phyloP scores from a whole-genome alignment of 2,888 invertebrate genomes.

The Ramazzottius varieornatus region DNA sequence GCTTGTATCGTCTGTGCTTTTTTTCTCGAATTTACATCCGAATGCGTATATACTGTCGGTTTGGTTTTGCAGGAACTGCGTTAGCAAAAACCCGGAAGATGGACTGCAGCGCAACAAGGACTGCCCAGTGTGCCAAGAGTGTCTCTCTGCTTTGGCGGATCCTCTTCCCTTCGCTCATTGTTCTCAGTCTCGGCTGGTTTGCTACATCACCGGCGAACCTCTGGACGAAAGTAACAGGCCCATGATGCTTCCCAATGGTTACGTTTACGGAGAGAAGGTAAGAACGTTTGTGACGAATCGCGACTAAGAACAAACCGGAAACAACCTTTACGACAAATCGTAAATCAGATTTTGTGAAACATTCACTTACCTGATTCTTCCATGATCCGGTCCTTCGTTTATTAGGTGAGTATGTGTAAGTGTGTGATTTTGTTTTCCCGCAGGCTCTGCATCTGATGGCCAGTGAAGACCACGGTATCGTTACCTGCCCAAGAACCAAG shows the following conservation, averaged over 20 bases:
- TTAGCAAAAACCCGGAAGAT: not conserved
- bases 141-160: conserved; percentile 56
- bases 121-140: conserved; percentile 73
- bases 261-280: conserved; percentile 76
- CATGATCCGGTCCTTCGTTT: too few relatives aligned
- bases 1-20: not conserved
- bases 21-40: too few relatives aligned
- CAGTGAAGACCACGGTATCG: conserved; percentile 57
- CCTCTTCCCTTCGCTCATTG: conserved; percentile 70
- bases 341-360: too few relatives aligned
- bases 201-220: conserved; percentile 59
- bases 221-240: conserved; percentile 80
- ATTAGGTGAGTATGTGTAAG: not conserved
- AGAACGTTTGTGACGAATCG: too few relatives aligned
- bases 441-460: conserved; percentile 74
- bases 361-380: too few relatives aligned
- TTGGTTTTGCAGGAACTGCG: not conserved
- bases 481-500: conserved; percentile 78
- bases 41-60: too few relatives aligned
- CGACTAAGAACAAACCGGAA: too few relatives aligned
- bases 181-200: conserved; percentile 76
- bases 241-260: conserved; percentile 93
- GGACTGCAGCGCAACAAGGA: conserved; percentile 35
- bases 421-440: conserved; percentile 14
- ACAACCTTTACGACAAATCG: too few relatives aligned